Percentiles rank a stretch among this genome's conserved stretches.
Conservation (phyloP, 2,888 invertebrate genomes). For the Philereme transversata region DNA sequence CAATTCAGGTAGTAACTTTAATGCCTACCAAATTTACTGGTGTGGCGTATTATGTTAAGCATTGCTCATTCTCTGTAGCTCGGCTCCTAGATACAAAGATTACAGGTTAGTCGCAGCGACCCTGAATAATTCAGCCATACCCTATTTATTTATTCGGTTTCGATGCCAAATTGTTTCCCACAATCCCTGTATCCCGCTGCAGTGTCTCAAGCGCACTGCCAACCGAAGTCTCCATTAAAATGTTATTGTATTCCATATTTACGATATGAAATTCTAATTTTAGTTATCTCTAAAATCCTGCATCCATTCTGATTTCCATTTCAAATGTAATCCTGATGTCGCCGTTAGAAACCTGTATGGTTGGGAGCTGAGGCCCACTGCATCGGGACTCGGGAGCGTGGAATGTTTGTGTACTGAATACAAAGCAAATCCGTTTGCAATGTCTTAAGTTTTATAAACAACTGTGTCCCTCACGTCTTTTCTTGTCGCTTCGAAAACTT, state of each 20-base stretch:
- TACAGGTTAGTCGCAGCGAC: conserved; percentile 1
- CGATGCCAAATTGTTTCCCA: conserved; percentile 13
- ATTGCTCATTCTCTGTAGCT: no score
- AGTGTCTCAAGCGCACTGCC: conserved; percentile 9
- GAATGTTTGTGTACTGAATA: conserved; percentile 5
- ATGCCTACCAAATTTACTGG: background rate
- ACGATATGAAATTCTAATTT: conserved; percentile 9
- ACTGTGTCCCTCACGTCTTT: conserved; percentile 7
- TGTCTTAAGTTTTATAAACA: conserved; percentile 26
- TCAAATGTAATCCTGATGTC: conserved; percentile 16
- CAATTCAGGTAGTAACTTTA: background rate
- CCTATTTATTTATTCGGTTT: conserved; percentile 1
- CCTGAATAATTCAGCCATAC: conserved; percentile 5
- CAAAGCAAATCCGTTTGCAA: conserved; percentile 13
- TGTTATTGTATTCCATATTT: conserved; percentile 8
- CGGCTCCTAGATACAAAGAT: background rate
- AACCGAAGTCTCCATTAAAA: background rate
- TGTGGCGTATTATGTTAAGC: no score
- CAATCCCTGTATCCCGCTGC: conserved; percentile 8
- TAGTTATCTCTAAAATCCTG: conserved; percentile 1
- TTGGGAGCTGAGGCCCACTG: background rate
- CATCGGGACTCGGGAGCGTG: background rate
- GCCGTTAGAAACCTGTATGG: conserved; percentile 14
- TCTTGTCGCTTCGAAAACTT: conserved; percentile 23
- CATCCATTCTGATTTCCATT: conserved; percentile 15